Base-by-base conservation (phyloP, 2,797 vertebrate species). In the Trachops cirrhosus region DNA sequence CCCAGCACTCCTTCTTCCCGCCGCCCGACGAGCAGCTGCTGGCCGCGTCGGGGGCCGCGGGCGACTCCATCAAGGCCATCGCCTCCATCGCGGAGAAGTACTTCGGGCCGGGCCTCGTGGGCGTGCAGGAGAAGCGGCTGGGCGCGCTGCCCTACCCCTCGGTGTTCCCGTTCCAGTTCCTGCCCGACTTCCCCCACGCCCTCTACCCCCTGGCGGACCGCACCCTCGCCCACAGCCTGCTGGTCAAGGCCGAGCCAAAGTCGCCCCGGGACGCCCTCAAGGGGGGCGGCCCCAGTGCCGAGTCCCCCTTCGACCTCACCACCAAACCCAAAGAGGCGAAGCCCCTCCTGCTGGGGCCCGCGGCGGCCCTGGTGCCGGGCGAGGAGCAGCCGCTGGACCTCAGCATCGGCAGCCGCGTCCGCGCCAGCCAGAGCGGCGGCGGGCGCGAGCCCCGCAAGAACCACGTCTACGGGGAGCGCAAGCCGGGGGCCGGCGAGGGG, bases 71-170 rank as follows among this genome's bases (percentile, higher is more conserved):
- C 96, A 99, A 99, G 98, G 99, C 99, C 68, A 99, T 99, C 0
- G 99, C 99, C 21, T 99, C 99, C 97, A 99, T 99, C 10, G 99
- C 99, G 0, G 99, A 99, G 98, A 99, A 99, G 95, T 99, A 99
- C 98, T 99, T 99, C 50, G 99, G 99, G 54, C 99, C 99, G 1
- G 99, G 99, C 96, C 99, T 99, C 97, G 99, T 99, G 99, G 99
- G 99, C 54, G 98, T 99, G 98, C 99, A 99, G 95, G 99, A 99
- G 98, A 99, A 99, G 98, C 99, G 99, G 98, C 99, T 99, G 98
- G 99, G 99, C 94, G 98, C 99, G 0, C 98, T 99, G 95, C 99
- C 99, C 0, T 99, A 99, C 97, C 99, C 99, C 99, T 99, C 99
- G 89, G 99, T 99, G 98, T 99, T 99, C 98, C 99, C 99, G 16